Evolutionary conservation across 1,140 invertebrate genomes (phyloP), one percentile per base, ranked within the genome.

Genomic region (Wasmannia auropunctata): DNA sequence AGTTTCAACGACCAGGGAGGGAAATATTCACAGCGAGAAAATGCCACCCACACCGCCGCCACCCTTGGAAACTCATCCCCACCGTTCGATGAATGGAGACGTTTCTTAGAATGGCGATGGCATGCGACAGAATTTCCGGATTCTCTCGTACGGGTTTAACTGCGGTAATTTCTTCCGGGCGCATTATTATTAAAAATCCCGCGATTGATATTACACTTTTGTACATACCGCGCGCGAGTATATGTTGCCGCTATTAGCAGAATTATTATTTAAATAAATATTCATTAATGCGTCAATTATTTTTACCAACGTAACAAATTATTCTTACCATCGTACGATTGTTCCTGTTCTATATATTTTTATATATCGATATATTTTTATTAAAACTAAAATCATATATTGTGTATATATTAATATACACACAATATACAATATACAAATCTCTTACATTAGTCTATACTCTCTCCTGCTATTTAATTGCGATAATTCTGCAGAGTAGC

Each of bases 11-110:
- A 92, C 81, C 87, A 74, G 88, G 84, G 63, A 88, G 87, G 86
- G 89, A 92, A 92, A 90, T 91, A 91, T 84, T 90, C 87, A 84
- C 51, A 51, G 81, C 69, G 86, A 72, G 92, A 91, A 91, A 93
- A 93, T 93, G 81, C 93, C 93, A 93, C 93, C 92, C 93, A 93
- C 92, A 89, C 88, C 25, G 91, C 25, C n/a, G 46, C 58, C 74
- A 80, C 74, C 76, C 74, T 22, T 51, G 69, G 54, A 51, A 76
- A 76, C 85, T 74, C 75, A 67, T 80, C 58, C n/a, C 74, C 34
- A 31, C 25, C 63, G 6, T 62, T 72, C 79, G 54, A 49, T 90
- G 40, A 90, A 90, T 90, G 67, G 88, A 67, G 77, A 90, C 87
- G 88, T 89, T 86, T 90, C 70, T 46, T 65, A 87, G 76, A 90